A percentile compares a stretch with the other conserved stretches of the same genome.
Conservation (phyloP, 2,113 vertebrate genomes). For the Trochalopteron elliotii region DNA sequence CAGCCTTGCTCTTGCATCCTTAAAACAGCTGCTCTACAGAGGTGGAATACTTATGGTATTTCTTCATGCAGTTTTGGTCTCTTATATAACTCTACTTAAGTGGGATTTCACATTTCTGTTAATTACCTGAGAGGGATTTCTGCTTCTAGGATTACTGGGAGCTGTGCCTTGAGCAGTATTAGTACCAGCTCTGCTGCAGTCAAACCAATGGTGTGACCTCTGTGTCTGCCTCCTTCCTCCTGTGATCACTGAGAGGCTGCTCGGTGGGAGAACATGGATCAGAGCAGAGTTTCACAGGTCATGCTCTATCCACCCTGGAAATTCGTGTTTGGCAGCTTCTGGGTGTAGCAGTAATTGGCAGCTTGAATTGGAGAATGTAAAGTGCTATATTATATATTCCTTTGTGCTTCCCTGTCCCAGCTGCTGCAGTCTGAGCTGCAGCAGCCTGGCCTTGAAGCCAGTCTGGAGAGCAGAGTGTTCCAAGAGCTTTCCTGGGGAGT, state of each 20-base stretch:
- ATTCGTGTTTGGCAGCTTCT: neutral
- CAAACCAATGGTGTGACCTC: neutral
- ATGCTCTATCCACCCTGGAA: neutral
- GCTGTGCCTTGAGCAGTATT: neutral
- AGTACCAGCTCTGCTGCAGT: neutral
- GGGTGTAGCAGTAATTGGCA: neutral
- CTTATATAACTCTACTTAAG: neutral
- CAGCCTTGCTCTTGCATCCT: neutral
- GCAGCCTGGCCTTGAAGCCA: neutral
- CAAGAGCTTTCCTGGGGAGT: neutral
- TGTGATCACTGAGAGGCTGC: neutral
- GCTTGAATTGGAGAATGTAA: neutral
- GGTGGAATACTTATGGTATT: neutral
- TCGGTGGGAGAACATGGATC: accelerated
- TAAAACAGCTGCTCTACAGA: neutral
- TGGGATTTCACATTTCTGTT: neutral
- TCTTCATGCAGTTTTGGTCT: neutral
- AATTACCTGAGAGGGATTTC: conserved; percentile 10
- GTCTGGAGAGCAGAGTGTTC: accelerated
- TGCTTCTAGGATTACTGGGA: neutral
- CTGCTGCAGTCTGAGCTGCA: neutral
- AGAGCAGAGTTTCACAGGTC: neutral
- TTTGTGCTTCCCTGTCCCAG: neutral
- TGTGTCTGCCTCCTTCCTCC: neutral
- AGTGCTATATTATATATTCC: neutral